A percentile compares a stretch with the other conserved stretches of the same genome.
Conservation (phyloP, 2,113 vertebrate species). For the Caloenas nicobarica region DNA sequence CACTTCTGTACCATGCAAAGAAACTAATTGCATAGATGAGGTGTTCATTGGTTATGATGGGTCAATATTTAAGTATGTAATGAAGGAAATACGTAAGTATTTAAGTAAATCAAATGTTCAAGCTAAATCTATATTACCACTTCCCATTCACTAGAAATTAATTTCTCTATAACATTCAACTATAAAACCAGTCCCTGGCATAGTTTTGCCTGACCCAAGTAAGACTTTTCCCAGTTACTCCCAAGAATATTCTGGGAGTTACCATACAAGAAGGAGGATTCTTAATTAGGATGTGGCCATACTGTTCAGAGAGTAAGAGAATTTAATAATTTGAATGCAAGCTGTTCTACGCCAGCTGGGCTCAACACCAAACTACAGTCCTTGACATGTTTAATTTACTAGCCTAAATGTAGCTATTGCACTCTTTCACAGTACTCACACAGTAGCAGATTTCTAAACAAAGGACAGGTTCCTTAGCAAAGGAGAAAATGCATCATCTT, state of each 20-base stretch:
- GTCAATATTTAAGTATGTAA: background rate
- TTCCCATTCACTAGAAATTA: background rate
- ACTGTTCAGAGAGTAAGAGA: constrained; percentile 13
- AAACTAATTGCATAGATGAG: background rate
- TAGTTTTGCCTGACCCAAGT: background rate
- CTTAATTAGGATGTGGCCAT: constrained; percentile 18
- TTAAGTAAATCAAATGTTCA: background rate
- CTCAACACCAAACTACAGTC: background rate
- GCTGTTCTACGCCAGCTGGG: constrained; percentile 27
- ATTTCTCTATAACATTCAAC: rapidly evolving
- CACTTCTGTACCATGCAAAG: background rate
- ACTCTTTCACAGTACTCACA: background rate
- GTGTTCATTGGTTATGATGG: background rate
- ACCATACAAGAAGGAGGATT: background rate
- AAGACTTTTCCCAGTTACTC: background rate
- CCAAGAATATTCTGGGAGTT: background rate
- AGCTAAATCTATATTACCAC: background rate
- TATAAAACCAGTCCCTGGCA: background rate
- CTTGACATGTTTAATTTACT: constrained; percentile 30
- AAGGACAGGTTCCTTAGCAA: background rate
- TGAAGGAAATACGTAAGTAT: background rate
- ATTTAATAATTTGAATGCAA: constrained; percentile 32
- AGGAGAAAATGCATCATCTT: background rate
- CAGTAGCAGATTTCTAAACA: background rate
- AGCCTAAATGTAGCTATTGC: background rate